These are phyloP conservation scores for Sorex fumeus DNA, from an alignment of 2,113 vertebrate genomes.

Conservation along the genomic window DNA sequence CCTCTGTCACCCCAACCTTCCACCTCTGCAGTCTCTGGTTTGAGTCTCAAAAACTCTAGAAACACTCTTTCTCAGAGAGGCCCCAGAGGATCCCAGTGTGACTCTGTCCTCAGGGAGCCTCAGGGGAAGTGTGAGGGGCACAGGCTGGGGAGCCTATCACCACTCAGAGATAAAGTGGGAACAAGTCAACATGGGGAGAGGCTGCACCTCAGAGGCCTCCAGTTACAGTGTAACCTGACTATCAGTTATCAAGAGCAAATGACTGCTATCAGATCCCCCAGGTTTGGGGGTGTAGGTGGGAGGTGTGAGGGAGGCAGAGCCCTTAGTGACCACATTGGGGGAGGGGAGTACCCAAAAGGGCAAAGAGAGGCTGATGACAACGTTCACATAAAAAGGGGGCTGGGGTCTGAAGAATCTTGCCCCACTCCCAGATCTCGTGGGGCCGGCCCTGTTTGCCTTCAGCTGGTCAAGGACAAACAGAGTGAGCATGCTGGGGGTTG, in stretches of 20 bases:
- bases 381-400: not conserved
- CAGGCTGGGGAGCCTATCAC: not conserved
- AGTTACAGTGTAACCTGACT: conserved; percentile 60
- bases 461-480: conserved; percentile 31
- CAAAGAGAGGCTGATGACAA: too few species aligned
- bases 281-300: not conserved
- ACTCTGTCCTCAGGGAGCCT: conserved; percentile 47
- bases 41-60: not conserved
- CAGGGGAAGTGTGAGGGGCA: not conserved
- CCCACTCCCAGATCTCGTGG: not conserved
- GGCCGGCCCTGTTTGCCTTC: not conserved
- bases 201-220: not conserved
- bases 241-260: conserved; percentile 67
- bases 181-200: conserved; percentile 9
- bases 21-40: not conserved
- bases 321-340: not conserved
- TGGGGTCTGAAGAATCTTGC: not conserved
- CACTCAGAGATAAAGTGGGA: conserved; percentile 39
- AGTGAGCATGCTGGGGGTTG: not conserved
- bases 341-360: not conserved
- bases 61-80: not conserved
- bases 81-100: not conserved
- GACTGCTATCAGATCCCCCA: conserved; percentile 61
- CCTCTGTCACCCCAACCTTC: too few species aligned
- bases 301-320: not conserved